Evolutionary conservation across 2,797 vertebrate genomes (phyloP).

Genomic region (Botia almorhae): DNA sequence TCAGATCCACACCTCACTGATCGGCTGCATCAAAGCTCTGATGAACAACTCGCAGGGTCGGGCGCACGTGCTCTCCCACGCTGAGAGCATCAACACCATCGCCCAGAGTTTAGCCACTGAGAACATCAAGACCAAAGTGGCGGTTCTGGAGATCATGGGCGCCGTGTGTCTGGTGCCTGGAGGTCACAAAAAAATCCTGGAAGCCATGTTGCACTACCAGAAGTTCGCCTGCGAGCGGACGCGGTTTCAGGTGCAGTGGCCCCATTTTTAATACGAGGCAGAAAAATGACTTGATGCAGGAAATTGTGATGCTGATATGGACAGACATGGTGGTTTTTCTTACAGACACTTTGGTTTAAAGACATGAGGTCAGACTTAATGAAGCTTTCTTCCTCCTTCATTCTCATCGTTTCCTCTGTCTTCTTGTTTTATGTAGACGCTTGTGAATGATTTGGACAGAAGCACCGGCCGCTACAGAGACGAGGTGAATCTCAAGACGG

Average conservation of each 20-base stretch:
- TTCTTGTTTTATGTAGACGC: conserved; percentile 76
- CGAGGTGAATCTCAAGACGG: conserved; percentile 97
- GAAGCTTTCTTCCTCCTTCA: background rate
- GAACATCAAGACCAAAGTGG: conserved; percentile 98
- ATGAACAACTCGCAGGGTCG: conserved; percentile 99
- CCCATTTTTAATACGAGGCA: too few species aligned
- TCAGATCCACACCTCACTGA: conserved; percentile 97
- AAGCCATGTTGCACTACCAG: conserved; percentile 99
- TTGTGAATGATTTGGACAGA: conserved; percentile 96
- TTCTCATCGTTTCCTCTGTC: conserved; percentile 39
- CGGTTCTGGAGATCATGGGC: conserved; percentile 98
- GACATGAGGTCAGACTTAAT: background rate
- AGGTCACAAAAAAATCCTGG: conserved; percentile 94
- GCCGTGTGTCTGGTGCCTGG: conserved; percentile 97
- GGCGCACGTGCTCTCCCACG: conserved; percentile 92
- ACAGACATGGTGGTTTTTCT: background rate
- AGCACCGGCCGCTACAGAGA: conserved; percentile 95
- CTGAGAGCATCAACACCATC: conserved; percentile 96
- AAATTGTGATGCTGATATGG: too few species aligned
- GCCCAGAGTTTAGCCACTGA: conserved; percentile 97
- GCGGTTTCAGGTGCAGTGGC: conserved; percentile 88
- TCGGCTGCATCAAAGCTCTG: conserved; percentile 97
- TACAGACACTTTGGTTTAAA: background rate
- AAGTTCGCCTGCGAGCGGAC: conserved; percentile 94
- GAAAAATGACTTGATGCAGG: too few species aligned